phyloP scores from a whole-genome alignment of 2,113 vertebrate species.

The Pituophis catenifer region DNA sequence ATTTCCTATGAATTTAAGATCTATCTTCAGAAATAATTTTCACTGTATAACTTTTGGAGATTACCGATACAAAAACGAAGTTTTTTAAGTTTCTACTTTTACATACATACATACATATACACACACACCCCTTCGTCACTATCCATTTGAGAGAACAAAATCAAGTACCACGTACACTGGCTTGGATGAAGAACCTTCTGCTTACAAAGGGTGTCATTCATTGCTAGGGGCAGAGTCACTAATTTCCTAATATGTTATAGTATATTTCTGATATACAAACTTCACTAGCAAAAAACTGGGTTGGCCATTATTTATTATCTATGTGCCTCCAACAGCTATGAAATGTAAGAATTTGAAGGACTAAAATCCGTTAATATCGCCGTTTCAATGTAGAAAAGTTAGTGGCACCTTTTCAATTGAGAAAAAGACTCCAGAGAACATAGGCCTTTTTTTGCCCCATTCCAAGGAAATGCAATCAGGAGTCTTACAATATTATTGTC shows the following conservation, averaged over 20 bases:
- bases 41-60: neutral
- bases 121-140: neutral
- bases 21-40: neutral
- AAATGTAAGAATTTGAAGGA: neutral
- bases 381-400: neutral
- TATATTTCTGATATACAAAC: neutral
- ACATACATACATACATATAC: neutral
- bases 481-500: neutral
- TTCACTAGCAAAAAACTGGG: neutral
- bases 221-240: neutral
- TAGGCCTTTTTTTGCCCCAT: neutral
- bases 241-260: neutral
- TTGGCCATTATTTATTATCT: neutral
- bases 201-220: neutral
- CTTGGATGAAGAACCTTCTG: neutral
- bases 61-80: neutral
- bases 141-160: neutral
- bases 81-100: neutral
- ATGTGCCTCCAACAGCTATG: neutral
- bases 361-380: neutral
- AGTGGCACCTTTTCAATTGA: neutral
- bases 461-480: neutral
- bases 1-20: neutral
- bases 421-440: too few relatives aligned
- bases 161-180: neutral